Conservation (phyloP, 2,797 vertebrate species). For the Furcifer pardalis region DNA sequence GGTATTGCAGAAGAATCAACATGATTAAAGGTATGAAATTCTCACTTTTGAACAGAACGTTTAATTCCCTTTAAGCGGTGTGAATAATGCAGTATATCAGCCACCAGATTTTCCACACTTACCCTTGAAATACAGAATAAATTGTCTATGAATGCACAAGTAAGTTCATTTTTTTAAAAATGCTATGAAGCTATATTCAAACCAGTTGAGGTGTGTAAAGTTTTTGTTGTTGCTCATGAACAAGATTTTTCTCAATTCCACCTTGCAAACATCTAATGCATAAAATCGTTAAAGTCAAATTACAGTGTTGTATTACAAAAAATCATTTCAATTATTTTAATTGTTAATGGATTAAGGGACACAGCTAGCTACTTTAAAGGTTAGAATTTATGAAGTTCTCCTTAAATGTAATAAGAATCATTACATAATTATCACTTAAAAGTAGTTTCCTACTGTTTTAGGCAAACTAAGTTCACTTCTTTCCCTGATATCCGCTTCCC, state of each 20-base stretch:
- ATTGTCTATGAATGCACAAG: slow-evolving; percentile 31
- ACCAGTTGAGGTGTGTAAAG: background rate
- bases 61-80: slow-evolving; percentile 16
- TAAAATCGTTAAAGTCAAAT: background rate
- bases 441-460: too few relatives aligned
- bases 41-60: slow-evolving; percentile 7
- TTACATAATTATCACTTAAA: too few relatives aligned
- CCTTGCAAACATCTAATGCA: background rate
- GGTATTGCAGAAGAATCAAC: background rate
- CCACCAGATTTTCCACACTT: slow-evolving; percentile 2
- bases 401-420: too few relatives aligned
- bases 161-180: slow-evolving; percentile 15
- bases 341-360: background rate
- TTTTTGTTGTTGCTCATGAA: background rate
- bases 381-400: too few relatives aligned
- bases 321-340: background rate
- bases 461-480: too few relatives aligned
- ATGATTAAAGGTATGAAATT: slow-evolving; percentile 27
- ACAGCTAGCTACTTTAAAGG: too few relatives aligned
- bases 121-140: slow-evolving; percentile 15
- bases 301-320: background rate
- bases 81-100: slow-evolving; percentile 28
- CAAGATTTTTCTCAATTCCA: background rate
- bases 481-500: too few relatives aligned
- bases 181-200: background rate